Conservation (phyloP, 2,797 vertebrate species). For the Poecilia picta region DNA sequence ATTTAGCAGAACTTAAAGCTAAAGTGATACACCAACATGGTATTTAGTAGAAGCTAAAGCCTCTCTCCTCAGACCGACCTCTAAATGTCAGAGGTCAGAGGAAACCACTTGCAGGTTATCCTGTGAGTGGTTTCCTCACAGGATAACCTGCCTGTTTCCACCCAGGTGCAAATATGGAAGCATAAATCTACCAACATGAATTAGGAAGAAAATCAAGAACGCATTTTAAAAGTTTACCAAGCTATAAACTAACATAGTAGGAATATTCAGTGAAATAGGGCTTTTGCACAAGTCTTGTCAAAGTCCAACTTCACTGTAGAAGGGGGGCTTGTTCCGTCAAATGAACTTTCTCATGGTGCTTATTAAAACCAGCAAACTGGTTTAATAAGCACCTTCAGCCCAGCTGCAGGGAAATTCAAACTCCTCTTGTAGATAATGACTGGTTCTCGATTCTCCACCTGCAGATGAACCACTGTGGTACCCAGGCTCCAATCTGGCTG, state of each 20-base stretch:
- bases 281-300: background rate
- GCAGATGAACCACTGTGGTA: constrained; percentile 87
- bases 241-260: background rate
- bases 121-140: no score
- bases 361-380: background rate
- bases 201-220: no score
- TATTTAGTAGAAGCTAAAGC: no score
- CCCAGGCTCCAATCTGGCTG: constrained; percentile 83
- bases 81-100: no score
- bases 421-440: constrained; percentile 43
- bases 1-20: no score
- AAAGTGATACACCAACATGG: no score
- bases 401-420: constrained; percentile 45
- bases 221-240: no score
- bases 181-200: no score
- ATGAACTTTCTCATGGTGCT: background rate
- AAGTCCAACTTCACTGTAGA: background rate
- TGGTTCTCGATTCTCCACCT: constrained; percentile 13
- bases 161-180: no score
- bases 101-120: no score
- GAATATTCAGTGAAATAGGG: background rate
- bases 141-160: no score
- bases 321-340: background rate
- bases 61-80: no score
- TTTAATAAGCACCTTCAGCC: constrained; percentile 48